phyloP scores from a whole-genome alignment of 2,888 invertebrate genomes.

The Zelleria hepariella region DNA sequence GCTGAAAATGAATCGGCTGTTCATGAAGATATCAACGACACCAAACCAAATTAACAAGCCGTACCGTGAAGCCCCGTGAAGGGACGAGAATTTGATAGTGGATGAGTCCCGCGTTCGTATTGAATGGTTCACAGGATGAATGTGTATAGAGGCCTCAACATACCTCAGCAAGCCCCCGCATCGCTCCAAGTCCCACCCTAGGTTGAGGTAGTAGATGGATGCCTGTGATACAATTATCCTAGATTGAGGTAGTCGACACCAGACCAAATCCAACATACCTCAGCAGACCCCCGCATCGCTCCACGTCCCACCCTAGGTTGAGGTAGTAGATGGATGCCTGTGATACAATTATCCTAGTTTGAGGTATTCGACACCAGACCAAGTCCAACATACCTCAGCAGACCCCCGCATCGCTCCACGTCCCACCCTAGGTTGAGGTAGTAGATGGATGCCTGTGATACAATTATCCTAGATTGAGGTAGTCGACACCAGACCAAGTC shows the following conservation, averaged over 20 bases:
- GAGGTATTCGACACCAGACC: slow-evolving; percentile 87
- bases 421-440: slow-evolving; percentile 97
- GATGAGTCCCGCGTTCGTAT: too few relatives aligned
- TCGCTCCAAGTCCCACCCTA: slow-evolving; percentile 89
- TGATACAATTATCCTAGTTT: slow-evolving; percentile 97
- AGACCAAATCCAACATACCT: slow-evolving; percentile 54
- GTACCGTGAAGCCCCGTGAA: too few relatives aligned
- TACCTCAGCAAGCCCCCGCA: slow-evolving; percentile 90
- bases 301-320: slow-evolving; percentile 93
- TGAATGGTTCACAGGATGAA: too few relatives aligned
- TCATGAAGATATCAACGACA: too few relatives aligned
- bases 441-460: slow-evolving; percentile 97
- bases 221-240: slow-evolving; percentile 97
- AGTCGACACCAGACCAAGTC: slow-evolving; percentile 77
- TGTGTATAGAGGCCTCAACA: too few relatives aligned
- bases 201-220: slow-evolving; percentile 98
- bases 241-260: slow-evolving; percentile 95
- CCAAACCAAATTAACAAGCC: too few relatives aligned
- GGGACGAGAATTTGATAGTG: too few relatives aligned
- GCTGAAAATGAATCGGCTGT: too few relatives aligned
- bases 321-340: slow-evolving; percentile 98
- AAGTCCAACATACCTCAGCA: slow-evolving; percentile 74
- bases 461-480: slow-evolving; percentile 97
- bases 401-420: slow-evolving; percentile 85
- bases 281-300: slow-evolving; percentile 87